These are phyloP conservation scores for Steinernema khuongi DNA, from an alignment of 1,140 invertebrate genomes.

Conservation along the genomic window DNA sequence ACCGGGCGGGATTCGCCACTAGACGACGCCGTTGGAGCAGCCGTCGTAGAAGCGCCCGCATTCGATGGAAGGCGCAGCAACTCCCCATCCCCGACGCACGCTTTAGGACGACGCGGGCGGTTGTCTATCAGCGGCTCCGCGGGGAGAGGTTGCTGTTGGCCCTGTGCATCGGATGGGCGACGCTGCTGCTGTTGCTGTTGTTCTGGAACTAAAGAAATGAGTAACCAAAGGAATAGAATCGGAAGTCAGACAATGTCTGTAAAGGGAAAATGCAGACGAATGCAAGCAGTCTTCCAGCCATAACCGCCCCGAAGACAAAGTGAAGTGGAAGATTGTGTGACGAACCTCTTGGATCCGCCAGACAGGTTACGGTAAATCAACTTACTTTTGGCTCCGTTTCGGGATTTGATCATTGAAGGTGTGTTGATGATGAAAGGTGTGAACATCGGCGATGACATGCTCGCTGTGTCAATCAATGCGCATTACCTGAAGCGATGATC, in stretches of 20 bases:
- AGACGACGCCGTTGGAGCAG: neutral
- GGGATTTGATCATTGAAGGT: neutral
- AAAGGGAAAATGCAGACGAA: too few species aligned
- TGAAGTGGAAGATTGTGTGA: too few species aligned
- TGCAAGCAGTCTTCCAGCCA: too few species aligned
- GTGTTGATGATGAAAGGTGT: constrained; percentile 10
- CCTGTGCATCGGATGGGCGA: neutral
- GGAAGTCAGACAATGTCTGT: too few species aligned
- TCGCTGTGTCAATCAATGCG: neutral
- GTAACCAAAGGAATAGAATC: too few species aligned
- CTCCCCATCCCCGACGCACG: neutral
- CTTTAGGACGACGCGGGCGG: neutral
- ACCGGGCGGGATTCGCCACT: neutral
- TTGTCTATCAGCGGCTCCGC: neutral
- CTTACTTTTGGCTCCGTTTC: neutral
- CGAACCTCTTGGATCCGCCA: too few species aligned
- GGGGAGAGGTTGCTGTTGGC: neutral
- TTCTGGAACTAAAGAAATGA: neutral
- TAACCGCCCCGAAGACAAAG: too few species aligned
- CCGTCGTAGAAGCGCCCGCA: neutral
- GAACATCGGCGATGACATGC: constrained; percentile 3
- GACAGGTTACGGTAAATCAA: too few species aligned
- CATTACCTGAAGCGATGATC: neutral
- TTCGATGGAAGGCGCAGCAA: neutral
- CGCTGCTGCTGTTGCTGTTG: neutral